A percentile compares a stretch with the other conserved stretches of the same genome.
These are phyloP conservation scores for Sipha flava DNA, from an alignment of 1,140 invertebrate species.

Conservation along the genomic window DNA sequence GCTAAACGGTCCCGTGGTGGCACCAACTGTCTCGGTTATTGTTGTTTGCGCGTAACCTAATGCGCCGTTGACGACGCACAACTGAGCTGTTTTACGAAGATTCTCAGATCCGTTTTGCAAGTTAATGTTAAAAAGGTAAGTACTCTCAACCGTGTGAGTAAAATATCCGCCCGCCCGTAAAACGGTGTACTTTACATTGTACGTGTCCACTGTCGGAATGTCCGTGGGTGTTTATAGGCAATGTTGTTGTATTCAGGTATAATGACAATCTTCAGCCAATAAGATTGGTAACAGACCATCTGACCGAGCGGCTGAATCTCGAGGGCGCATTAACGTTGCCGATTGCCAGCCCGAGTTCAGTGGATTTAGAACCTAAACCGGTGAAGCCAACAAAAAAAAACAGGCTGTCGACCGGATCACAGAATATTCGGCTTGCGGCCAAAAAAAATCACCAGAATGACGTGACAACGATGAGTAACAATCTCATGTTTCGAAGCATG, in stretches of 20 bases:
- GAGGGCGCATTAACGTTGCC: constrained; percentile 22
- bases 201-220: no score
- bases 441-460: constrained; percentile 14
- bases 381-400: not conserved
- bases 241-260: constrained; percentile 36
- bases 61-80: not conserved
- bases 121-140: constrained; percentile 24
- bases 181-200: no score
- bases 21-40: not conserved
- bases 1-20: not conserved
- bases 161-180: no score
- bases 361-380: not conserved
- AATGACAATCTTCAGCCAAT: constrained; percentile 37
- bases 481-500: constrained; percentile 41
- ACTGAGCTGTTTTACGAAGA: not conserved
- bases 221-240: not conserved
- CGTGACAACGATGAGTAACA: constrained; percentile 38
- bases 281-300: constrained; percentile 37
- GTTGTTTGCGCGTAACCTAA: not conserved
- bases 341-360: not conserved
- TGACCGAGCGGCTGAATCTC: constrained; percentile 36
- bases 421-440: constrained; percentile 23
- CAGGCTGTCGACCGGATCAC: not conserved
- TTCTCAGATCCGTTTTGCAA: not conserved
- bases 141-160: no score